Conservation (phyloP, 1,140 invertebrate genomes). For the Formica selysi region DNA sequence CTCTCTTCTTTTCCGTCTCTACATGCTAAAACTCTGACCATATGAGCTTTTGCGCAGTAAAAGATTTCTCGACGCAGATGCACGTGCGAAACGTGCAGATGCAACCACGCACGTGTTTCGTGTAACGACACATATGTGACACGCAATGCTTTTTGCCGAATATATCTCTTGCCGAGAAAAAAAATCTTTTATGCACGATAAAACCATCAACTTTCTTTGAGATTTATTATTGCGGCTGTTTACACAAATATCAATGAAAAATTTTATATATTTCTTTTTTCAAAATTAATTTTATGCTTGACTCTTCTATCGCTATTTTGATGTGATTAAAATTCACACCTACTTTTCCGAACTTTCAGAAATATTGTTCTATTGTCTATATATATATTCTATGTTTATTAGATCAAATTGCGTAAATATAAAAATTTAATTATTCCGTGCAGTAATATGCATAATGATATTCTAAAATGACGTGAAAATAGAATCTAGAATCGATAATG, state of each 20-base stretch:
- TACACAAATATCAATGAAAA: not conserved
- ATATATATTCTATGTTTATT: not conserved
- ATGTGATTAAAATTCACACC: constrained; percentile 3
- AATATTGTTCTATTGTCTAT: not conserved
- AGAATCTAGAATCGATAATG: too few species aligned
- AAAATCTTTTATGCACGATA: constrained; percentile 21
- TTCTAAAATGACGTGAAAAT: not conserved
- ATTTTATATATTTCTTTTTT: constrained; percentile 14
- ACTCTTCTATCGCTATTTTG: not conserved
- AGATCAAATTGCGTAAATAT: not conserved
- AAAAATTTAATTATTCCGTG: not conserved
- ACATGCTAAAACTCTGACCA: not conserved
- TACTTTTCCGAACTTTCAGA: not conserved
- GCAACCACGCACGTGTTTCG: constrained; percentile 39
- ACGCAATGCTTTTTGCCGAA: not conserved
- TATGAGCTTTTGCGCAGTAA: not conserved
- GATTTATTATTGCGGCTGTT: constrained; percentile 11
- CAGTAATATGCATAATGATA: not conserved
- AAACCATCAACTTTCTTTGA: constrained; percentile 37
- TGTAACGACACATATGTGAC: constrained; percentile 19
- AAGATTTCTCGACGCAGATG: constrained; percentile 54
- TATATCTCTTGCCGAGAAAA: not conserved
- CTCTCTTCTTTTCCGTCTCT: not conserved
- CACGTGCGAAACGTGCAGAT: constrained; percentile 47
- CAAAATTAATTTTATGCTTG: constrained; percentile 15